Percentiles rank a stretch among this genome's conserved stretches.
phyloP scores from a whole-genome alignment of 2,888 invertebrate species.

The Lycaena phlaeas region DNA sequence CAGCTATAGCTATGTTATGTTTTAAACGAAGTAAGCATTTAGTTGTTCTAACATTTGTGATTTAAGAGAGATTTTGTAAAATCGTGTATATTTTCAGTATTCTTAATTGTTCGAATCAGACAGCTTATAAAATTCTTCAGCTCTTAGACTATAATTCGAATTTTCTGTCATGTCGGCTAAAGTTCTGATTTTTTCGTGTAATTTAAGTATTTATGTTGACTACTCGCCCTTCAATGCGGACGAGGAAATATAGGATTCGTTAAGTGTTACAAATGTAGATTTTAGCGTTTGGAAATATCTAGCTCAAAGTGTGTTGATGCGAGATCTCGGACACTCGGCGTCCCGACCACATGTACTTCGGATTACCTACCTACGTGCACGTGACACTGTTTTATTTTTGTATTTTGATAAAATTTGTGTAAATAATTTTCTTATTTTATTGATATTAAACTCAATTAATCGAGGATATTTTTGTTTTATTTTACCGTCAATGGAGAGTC shows the following conservation, averaged over 20 bases:
- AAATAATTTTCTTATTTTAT: slow-evolving; percentile 73
- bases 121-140: no score
- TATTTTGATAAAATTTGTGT: slow-evolving; percentile 73
- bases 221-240: slow-evolving; percentile 13
- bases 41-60: no score
- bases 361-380: slow-evolving; percentile 56
- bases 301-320: slow-evolving; percentile 22
- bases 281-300: slow-evolving; percentile 26
- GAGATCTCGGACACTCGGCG: background rate
- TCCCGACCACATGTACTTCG: slow-evolving; percentile 31
- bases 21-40: no score
- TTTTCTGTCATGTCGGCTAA: background rate
- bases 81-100: no score
- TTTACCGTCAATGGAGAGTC: no score
- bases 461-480: slow-evolving; percentile 29
- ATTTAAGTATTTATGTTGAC: background rate
- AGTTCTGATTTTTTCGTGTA: background rate
- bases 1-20: no score
- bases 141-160: background rate
- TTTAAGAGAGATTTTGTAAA: no score
- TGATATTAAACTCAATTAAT: slow-evolving; percentile 73
- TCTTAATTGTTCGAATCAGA: no score
- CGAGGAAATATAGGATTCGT: slow-evolving; percentile 25
- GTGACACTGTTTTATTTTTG: slow-evolving; percentile 73
- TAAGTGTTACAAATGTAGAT: slow-evolving; percentile 25